Base-by-base conservation (phyloP, 1,140 invertebrate species). In the Cyclina sinensis region DNA sequence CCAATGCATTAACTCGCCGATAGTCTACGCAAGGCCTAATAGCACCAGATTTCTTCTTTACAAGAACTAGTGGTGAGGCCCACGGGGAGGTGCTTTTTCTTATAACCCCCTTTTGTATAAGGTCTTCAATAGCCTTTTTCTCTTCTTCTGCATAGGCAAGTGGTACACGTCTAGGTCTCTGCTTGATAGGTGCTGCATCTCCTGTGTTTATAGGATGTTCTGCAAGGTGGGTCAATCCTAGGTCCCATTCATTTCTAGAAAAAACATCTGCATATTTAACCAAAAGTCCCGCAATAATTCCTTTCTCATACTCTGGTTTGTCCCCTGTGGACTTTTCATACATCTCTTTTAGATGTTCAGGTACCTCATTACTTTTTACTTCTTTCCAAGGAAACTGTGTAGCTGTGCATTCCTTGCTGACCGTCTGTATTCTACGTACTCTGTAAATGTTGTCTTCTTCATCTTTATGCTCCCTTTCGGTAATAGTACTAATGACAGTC, bases 171-270 rank as follows among this genome's bases (percentile, higher is more conserved):
- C 84, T 7, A 18, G 57, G 51, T 7, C 32, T 27, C 35, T 70
- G 51, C 39, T 78, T 76, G 9, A 86, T 48, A 7, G 84, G 84
- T 32, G 24, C 16, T 24, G 73, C 84, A 27, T 86, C 37, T 18
- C 70, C 51, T 27, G 84, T 86, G 35, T 86, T 37, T 46, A 86
- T 86, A 16, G 4, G 12, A 32, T 86, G 84, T 54, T 78, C 70
- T 39, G 57, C 37, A 14, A 62, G n/a, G 24, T 35, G 0, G 9
- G 57, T 78, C 9, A 46, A 18, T 14, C 84, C 73, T 12, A 76
- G 12, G 65, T 86, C 84, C 65, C 59, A 57, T 21, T 86, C 35
- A 32, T 74, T 27, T 37, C 27, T 73, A 4, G 83, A 80, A 39
- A 80, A 80, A 4, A 24, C 32, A 4, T 80, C 35, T 3, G 0